Percentiles rank a stretch among this genome's conserved stretches.
Conservation (phyloP, 2,888 invertebrate genomes). For the Sarcophaga carnaria region DNA sequence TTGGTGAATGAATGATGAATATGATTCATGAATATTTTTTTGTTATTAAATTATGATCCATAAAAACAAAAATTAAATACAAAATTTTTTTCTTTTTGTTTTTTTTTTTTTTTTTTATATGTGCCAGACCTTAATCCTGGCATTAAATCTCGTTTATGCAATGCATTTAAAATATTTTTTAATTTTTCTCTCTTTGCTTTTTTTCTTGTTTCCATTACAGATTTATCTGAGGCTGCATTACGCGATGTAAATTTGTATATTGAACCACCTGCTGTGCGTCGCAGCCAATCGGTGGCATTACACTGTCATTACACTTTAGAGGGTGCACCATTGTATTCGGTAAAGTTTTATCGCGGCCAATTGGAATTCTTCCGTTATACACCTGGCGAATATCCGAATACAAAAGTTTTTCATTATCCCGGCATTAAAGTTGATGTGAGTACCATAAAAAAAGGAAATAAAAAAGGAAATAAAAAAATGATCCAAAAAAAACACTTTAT, state of each 20-base stretch:
- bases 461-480: neutral
- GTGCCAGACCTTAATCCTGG: neutral
- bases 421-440: constrained; percentile 87
- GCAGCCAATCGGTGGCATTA: constrained; percentile 84
- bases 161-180: neutral
- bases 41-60: neutral
- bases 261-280: constrained; percentile 85
- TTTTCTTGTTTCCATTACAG: constrained; percentile 76
- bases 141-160: neutral
- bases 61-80: neutral
- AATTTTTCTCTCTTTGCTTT: neutral
- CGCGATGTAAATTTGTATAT: constrained; percentile 83
- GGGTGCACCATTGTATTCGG: constrained; percentile 86
- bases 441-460: constrained; percentile 71
- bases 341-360: constrained; percentile 87
- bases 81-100: neutral
- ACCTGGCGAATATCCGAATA: constrained; percentile 85
- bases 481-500: neutral
- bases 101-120: neutral
- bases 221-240: constrained; percentile 82
- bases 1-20: too few species aligned
- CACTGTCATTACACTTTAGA: constrained; percentile 86
- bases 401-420: constrained; percentile 86
- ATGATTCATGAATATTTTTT: too few species aligned
- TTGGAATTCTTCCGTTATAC: constrained; percentile 87